These are phyloP conservation scores for Sebastes cheni DNA, from an alignment of 2,797 vertebrate genomes.

Conservation along the genomic window DNA sequence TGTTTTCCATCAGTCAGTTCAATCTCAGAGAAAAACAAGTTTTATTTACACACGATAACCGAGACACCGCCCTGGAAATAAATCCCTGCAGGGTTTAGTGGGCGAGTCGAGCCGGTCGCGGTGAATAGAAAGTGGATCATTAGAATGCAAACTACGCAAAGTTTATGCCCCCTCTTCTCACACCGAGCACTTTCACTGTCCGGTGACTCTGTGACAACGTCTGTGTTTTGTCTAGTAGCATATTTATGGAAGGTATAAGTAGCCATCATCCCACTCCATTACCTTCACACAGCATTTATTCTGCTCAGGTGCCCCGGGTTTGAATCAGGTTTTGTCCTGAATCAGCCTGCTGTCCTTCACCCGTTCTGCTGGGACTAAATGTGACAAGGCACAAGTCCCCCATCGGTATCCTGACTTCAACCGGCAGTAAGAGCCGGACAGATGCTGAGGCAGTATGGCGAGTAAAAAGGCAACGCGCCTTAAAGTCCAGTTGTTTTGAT, in stretches of 20 bases:
- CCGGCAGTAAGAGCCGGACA: background rate
- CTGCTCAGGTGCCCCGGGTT: conserved; percentile 19
- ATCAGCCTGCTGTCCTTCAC: conserved; percentile 32
- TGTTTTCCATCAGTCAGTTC: background rate
- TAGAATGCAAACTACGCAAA: background rate
- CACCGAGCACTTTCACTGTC: background rate
- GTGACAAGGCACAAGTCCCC: background rate
- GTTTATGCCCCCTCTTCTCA: background rate
- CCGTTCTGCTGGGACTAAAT: background rate
- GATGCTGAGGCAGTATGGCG: background rate
- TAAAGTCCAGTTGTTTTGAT: background rate
- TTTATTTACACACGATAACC: background rate
- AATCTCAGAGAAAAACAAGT: background rate
- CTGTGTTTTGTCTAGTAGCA: conserved; percentile 4
- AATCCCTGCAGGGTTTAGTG: background rate
- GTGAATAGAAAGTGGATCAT: background rate
- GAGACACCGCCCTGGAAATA: background rate
- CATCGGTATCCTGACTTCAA: background rate
- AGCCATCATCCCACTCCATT: conserved; percentile 34
- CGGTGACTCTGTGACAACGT: background rate
- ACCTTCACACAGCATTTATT: background rate
- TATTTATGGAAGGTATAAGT: conserved; percentile 39
- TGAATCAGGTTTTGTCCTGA: conserved; percentile 28
- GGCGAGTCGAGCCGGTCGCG: background rate
- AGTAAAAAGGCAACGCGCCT: background rate